Evolutionary conservation across 2,113 vertebrate genomes (phyloP).

Genomic region (Psammodynastes pulverulentus): DNA sequence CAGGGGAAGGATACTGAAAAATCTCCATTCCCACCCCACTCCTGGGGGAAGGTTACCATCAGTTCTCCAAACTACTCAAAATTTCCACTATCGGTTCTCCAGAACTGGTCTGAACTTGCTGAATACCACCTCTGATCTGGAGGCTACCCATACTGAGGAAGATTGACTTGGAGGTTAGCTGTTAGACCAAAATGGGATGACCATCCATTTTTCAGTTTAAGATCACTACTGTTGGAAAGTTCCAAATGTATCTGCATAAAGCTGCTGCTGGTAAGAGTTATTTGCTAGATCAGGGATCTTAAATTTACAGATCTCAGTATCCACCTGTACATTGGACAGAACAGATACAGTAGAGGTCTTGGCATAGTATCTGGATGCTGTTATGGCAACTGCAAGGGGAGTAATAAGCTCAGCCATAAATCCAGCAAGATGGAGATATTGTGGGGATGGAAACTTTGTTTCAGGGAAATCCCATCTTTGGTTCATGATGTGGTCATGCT

Average conservation of each 20-base stretch:
- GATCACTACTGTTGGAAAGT: neutral
- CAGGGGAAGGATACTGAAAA: no score
- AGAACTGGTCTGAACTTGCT: no score
- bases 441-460: neutral
- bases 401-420: neutral
- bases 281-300: neutral
- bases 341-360: neutral
- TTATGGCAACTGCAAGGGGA: neutral
- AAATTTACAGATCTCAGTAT: neutral
- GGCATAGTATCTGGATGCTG: neutral
- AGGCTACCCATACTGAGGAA: neutral
- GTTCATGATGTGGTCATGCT: neutral
- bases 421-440: neutral
- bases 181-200: neutral
- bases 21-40: no score
- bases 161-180: neutral
- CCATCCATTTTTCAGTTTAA: neutral
- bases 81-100: no score
- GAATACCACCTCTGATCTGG: no score
- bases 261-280: neutral
- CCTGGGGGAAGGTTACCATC: no score
- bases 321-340: neutral
- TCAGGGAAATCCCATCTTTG: neutral
- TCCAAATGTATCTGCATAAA: neutral
- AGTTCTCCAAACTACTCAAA: no score